Conservation (phyloP, 2,888 invertebrate genomes). For the Galerucella calmariensis region DNA sequence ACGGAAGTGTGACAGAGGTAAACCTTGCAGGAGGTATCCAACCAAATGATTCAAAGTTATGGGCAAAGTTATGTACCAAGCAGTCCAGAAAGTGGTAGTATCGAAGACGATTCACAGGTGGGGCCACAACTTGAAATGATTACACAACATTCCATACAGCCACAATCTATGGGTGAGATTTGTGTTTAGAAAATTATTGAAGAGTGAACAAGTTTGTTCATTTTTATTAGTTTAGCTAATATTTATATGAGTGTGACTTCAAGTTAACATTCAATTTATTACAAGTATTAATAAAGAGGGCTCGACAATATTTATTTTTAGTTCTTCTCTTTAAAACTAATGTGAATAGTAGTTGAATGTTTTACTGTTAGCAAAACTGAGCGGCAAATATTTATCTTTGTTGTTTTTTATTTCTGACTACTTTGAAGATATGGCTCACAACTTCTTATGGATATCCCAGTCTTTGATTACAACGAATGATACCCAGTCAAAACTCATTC, state of each 20-base stretch:
- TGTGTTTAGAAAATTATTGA: constrained; percentile 25
- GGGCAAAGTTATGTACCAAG: constrained; percentile 60
- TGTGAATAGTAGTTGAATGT: neutral
- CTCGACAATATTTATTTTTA: neutral
- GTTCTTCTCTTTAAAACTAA: neutral
- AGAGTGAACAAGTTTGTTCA: neutral
- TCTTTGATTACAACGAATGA: no score
- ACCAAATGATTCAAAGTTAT: constrained; percentile 64
- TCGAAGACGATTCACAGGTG: constrained; percentile 59
- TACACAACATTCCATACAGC: constrained; percentile 58
- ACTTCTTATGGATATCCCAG: no score
- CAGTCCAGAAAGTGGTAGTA: constrained; percentile 61
- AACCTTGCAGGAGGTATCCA: constrained; percentile 65
- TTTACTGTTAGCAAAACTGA: neutral
- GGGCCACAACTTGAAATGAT: constrained; percentile 55
- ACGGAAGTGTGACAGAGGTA: constrained; percentile 54
- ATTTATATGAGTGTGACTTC: neutral
- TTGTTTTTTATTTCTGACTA: no score
- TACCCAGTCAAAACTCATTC: no score
- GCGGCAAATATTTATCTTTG: no score
- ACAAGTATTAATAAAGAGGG: neutral
- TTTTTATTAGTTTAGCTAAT: neutral
- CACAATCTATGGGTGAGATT: constrained; percentile 61
- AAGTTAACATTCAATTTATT: neutral
- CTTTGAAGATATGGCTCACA: no score